Evolutionary conservation across 2,888 invertebrate genomes (phyloP), one percentile per base, ranked within the genome.

Genomic region (Apodemia zela): DNA sequence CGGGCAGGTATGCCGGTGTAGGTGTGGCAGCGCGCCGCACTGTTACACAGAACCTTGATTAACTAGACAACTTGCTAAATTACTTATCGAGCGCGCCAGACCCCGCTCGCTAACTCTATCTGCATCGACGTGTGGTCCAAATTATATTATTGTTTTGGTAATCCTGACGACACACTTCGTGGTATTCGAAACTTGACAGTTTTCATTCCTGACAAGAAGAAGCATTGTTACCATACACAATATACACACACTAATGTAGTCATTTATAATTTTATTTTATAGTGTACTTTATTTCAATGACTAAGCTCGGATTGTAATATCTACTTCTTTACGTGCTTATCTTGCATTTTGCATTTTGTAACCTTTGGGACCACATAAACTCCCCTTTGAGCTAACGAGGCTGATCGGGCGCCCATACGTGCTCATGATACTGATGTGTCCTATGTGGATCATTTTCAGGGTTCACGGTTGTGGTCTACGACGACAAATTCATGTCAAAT

Each of bases 41-140:
- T 63, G 61, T 60, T 49, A 63, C 63, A 64, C 63, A 64, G 60
- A 63, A 45, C 62, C 62, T 65, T 68, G 68, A 71, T 70, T 69
- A 70, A 68, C 65, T 65, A 66, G 65, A 68, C 68, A 69, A 71
- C 66, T 68, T 67, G 67, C 68, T 65, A 72, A 72, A 71, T 73
- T 72, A 71, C 68, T 73, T 71, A 70, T 72, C 71, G 68, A 57
- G 69, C 66, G 63, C 70, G 65, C 67, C 70, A 70, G 71, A 65
- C 67, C 66, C 68, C 29, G 67, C 64, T 62, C 66, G 67, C 68
- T 70, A 68, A 66, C 69, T 68, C 66, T 65, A 65, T 66, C 69
- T 68, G 63, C 64, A 61, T 17, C 21, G 60, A 2, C 25, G 57
- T 17, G n/a, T 54, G 60, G 21, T 35, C 17, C 42, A 63, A 67